phyloP scores from a whole-genome alignment of 1,140 invertebrate species.

The Drosophila repletoides region DNA sequence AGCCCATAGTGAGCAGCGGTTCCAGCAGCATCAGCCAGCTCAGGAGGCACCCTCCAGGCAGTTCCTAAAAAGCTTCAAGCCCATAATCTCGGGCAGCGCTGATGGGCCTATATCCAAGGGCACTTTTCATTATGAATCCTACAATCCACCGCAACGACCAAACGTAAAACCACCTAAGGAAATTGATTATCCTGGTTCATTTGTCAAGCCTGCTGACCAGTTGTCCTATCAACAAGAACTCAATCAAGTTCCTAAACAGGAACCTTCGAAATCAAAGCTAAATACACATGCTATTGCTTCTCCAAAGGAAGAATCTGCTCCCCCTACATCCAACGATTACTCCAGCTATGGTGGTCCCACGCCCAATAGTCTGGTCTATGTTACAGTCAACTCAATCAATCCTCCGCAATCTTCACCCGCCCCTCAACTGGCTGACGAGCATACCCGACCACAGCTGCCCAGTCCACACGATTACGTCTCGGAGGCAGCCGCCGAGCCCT shows the following conservation, averaged over 20 bases:
- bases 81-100: slow-evolving; percentile 44
- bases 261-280: slow-evolving; percentile 14
- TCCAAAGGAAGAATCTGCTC: neutral
- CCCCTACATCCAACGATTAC: slow-evolving; percentile 2
- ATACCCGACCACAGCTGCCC: slow-evolving; percentile 18
- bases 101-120: slow-evolving; percentile 52
- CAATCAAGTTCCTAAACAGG: neutral
- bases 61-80: slow-evolving; percentile 74
- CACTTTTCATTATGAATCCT: slow-evolving; percentile 65
- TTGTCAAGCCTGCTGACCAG: slow-evolving; percentile 41
- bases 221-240: slow-evolving; percentile 44
- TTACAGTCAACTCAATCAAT: slow-evolving; percentile 56
- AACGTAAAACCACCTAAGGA: slow-evolving; percentile 8
- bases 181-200: slow-evolving; percentile 13
- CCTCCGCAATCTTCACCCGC: slow-evolving; percentile 10
- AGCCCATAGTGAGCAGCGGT: slow-evolving; percentile 44
- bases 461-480: slow-evolving; percentile 60
- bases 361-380: slow-evolving; percentile 55
- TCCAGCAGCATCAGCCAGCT: slow-evolving; percentile 29
- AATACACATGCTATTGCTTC: slow-evolving; percentile 61
- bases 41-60: slow-evolving; percentile 68
- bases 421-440: neutral
- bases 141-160: slow-evolving; percentile 14
- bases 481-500: slow-evolving; percentile 60
- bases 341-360: slow-evolving; percentile 42